Evolutionary conservation across 2,113 vertebrate genomes (phyloP), one percentile per base, ranked within the genome.

Genomic region (Rhabdomys dilectus): DNA sequence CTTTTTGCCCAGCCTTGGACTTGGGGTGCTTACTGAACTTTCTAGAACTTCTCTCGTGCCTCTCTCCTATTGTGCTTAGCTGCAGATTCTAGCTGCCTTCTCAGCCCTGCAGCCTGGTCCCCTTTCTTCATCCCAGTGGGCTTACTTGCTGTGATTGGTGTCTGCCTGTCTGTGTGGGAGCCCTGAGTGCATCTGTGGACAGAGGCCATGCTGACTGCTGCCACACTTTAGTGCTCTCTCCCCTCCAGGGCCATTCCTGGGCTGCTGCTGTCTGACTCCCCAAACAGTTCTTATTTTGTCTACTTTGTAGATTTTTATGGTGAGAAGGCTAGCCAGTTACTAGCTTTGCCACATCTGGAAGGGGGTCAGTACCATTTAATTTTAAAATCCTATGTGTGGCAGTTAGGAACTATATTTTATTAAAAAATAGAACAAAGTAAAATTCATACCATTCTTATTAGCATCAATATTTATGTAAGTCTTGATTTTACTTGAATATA

Each of bases 401-500:
- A 70, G 22, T 88, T 95, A 39, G 92, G 51, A 93, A 81, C 26
- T 48, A 10, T 84, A 62, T 70, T 64, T 89, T 92, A 68, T n/a
- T 66, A 95, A 66, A 45, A 95, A 88, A n/a, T 76, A 72, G 26
- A 92, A 45, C 9, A 51, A 92, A 51, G 72, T 17, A 87, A 58
- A 85, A 96, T 92, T 94, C 48, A 78, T 53, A 58, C 45, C 0
- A 1, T 94, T 91, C 56, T 90, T 88, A 3, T 90, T 76, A 62
- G 31, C 88, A 58, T 58, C 78, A 89, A 34, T 48, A 89, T 91
- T 90, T 89, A 42, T 42, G 22, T 87, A 72, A 87, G 39, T 26
- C 26, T 64, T 53, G 24, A 36, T 53, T 96, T 89, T 81, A 51
- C 89, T 96, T 94, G 60, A 66, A 86, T 86, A 92, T 91, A 77